phyloP scores from a whole-genome alignment of 2,113 vertebrate genomes.

The Grammomys dolichurus region DNA sequence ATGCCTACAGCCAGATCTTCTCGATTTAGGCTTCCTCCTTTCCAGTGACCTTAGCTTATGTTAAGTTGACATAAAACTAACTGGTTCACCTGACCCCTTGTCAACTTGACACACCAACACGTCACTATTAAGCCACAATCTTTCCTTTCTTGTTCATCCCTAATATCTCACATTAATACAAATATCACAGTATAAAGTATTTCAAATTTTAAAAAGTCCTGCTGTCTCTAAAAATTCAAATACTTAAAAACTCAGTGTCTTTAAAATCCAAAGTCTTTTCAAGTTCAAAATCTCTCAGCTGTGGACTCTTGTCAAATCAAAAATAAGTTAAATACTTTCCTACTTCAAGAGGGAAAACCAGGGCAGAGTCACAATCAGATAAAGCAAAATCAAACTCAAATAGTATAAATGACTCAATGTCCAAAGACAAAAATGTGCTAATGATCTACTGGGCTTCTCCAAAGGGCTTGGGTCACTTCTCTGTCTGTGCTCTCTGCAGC shows the following conservation, averaged over 20 bases:
- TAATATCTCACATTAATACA: neutral
- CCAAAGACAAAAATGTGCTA: neutral
- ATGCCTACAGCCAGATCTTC: neutral
- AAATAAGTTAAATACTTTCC: neutral
- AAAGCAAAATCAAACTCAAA: neutral
- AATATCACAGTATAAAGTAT: neutral
- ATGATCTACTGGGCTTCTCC: neutral
- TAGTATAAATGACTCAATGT: neutral
- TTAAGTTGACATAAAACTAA: neutral
- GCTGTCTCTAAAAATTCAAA: neutral
- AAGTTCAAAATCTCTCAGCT: neutral
- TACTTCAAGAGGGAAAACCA: neutral
- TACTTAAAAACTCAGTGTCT: neutral
- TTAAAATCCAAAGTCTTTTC: neutral
- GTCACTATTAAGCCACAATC: neutral
- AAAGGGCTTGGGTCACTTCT: neutral
- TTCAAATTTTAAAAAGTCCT: neutral
- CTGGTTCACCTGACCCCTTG: neutral
- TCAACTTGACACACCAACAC: neutral
- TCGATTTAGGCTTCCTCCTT: neutral
- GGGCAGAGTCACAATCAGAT: neutral
- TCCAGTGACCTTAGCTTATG: neutral
- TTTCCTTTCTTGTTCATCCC: neutral
- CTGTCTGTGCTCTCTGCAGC: neutral
- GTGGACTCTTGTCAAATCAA: neutral